Percentiles rank a stretch among this genome's conserved stretches.
These are phyloP conservation scores for Argyra leucocephala DNA, from an alignment of 2,888 invertebrate genomes.

Conservation along the genomic window DNA sequence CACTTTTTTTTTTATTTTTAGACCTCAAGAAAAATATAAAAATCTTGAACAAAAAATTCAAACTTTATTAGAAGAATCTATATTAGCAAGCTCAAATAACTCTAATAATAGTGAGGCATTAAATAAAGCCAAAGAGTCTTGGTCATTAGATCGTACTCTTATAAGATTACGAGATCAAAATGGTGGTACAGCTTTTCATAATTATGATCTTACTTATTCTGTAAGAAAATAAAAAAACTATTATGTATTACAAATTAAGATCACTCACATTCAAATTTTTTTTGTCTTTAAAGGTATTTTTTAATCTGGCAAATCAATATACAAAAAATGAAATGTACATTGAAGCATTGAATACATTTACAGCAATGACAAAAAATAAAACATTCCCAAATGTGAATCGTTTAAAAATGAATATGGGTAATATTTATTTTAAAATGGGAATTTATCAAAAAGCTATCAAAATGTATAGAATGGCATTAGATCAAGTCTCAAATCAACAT, in stretches of 20 bases:
- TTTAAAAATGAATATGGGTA: conserved; percentile 95
- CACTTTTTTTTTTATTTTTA: conserved; percentile 37
- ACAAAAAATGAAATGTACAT: conserved; percentile 88
- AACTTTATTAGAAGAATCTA: conserved; percentile 82
- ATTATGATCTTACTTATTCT: conserved; percentile 90
- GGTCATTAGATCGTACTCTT: conserved; percentile 79
- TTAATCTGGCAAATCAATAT: conserved; percentile 93
- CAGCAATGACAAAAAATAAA: conserved; percentile 85
- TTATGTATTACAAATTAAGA: no score
- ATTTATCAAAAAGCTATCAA: conserved; percentile 91
- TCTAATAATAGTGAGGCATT: conserved; percentile 47
- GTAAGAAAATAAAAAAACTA: conserved; percentile 46
- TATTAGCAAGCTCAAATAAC: conserved; percentile 44
- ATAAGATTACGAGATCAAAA: conserved; percentile 87
- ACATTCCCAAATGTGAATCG: conserved; percentile 89
- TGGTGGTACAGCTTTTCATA: conserved; percentile 79
- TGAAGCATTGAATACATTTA: conserved; percentile 93
- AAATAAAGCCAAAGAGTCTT: conserved; percentile 93
- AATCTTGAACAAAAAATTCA: conserved; percentile 82
- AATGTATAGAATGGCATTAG: conserved; percentile 96
- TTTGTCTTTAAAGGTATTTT: conserved; percentile 61
- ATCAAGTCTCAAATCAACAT: conserved; percentile 88
- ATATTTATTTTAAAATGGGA: conserved; percentile 91
- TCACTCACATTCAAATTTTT: neutral
- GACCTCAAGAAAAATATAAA: conserved; percentile 85